phyloP scores from a whole-genome alignment of 1,140 invertebrate genomes.

The Aphis gossypii region DNA sequence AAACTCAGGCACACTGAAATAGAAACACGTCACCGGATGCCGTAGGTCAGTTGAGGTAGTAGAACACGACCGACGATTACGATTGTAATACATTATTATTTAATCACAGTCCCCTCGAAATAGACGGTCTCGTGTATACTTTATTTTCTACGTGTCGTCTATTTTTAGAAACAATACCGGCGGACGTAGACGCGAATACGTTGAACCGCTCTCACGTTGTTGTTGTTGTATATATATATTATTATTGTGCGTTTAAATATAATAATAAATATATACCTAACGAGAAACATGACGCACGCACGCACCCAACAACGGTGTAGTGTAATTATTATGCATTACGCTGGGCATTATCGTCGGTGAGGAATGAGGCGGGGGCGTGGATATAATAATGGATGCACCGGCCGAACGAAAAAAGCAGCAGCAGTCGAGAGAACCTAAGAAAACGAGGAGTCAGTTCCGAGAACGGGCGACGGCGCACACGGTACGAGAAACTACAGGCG shows the following conservation, averaged over 20 bases:
- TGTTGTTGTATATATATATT: neutral
- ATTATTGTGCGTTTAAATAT: neutral
- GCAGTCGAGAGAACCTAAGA: neutral
- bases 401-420: too few relatives aligned
- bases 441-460: conserved; percentile 15
- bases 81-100: neutral
- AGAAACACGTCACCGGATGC: conserved; percentile 59
- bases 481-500: conserved; percentile 20
- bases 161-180: neutral
- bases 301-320: neutral
- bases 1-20: neutral
- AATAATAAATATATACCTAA: neutral
- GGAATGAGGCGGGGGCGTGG: neutral
- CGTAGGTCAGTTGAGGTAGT: conserved; percentile 61
- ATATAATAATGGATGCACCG: conserved; percentile 34
- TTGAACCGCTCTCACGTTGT: neutral
- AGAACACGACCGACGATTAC: conserved; percentile 18
- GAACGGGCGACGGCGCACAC: conserved; percentile 14
- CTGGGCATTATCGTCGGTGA: neutral
- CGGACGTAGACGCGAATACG: neutral
- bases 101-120: neutral
- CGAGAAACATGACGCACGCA: neutral
- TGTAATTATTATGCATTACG: conserved; percentile 19
- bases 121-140: neutral
- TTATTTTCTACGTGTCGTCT: neutral